Evolutionary conservation across 2,888 invertebrate species (phyloP).

Genomic region (Eupithecia subumbrata): DNA sequence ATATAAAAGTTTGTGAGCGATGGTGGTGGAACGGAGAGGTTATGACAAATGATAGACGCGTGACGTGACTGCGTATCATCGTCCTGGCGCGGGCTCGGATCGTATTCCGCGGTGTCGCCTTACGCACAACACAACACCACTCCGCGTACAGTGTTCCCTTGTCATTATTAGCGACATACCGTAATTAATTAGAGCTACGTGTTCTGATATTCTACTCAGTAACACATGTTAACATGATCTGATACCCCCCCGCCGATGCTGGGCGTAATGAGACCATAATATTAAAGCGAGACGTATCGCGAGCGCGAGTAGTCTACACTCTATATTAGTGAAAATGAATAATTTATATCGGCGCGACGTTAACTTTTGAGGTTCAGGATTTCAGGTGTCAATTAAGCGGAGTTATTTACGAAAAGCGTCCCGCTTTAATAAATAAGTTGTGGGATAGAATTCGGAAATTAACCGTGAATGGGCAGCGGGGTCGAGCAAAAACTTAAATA

Average conservation of each 20-base stretch:
- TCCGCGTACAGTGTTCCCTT: constrained; percentile 55
- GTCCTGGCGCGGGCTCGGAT: constrained; percentile 40
- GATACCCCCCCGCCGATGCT: constrained; percentile 53
- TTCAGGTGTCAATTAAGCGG: constrained; percentile 71
- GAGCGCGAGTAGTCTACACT: constrained; percentile 49
- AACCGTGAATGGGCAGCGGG: constrained; percentile 67
- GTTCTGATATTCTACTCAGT: constrained; percentile 64
- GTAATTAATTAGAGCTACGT: constrained; percentile 70
- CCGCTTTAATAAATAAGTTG: constrained; percentile 70
- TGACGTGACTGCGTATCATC: constrained; percentile 59
- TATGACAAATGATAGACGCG: constrained; percentile 68
- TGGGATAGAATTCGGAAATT: constrained; percentile 76
- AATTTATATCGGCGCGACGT: constrained; percentile 62
- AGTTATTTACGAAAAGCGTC: constrained; percentile 64
- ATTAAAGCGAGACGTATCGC: constrained; percentile 58
- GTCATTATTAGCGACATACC: constrained; percentile 69
- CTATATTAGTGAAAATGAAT: constrained; percentile 63
- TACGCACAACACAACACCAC: constrained; percentile 53
- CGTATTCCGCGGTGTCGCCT: constrained; percentile 59
- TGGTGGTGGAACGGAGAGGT: constrained; percentile 47
- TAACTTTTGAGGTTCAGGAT: constrained; percentile 60
- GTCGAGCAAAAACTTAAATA: constrained; percentile 76
- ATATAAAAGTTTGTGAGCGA: constrained; percentile 43
- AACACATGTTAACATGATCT: constrained; percentile 69
- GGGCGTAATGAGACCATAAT: constrained; percentile 57